phyloP scores from a whole-genome alignment of 2,113 vertebrate species.

The Phaethon lepturus region DNA sequence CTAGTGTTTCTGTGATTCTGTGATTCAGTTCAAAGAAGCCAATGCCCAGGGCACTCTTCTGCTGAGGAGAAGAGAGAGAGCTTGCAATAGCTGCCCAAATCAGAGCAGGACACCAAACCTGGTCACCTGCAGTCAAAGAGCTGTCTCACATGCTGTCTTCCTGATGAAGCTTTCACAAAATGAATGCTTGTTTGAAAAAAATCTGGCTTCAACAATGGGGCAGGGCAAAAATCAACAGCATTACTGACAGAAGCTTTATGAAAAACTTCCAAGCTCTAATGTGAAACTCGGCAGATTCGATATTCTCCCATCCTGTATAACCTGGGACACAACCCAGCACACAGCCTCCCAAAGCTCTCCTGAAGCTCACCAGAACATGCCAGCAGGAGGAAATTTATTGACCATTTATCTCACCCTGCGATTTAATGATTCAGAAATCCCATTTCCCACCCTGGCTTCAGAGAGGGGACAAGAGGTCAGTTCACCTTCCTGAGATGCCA shows the following conservation, averaged over 20 bases:
- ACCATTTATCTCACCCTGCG: background rate
- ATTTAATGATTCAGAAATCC: background rate
- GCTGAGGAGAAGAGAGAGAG: background rate
- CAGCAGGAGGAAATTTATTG: background rate
- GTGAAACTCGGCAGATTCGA: background rate
- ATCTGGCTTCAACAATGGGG: background rate
- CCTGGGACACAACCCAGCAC: no score
- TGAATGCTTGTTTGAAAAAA: background rate
- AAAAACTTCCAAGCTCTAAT: background rate
- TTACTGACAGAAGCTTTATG: background rate
- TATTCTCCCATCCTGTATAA: background rate
- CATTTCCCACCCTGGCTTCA: background rate
- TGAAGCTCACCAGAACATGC: background rate
- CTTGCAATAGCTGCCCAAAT: no score
- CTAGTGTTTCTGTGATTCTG: no score
- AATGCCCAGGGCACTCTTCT: background rate
- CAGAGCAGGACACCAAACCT: background rate
- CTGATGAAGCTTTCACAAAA: background rate
- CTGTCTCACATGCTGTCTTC: background rate
- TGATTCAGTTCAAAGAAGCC: no score
- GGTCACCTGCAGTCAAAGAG: no score
- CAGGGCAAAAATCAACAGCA: background rate
- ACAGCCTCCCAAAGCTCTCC: background rate
- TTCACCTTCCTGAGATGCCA: background rate
- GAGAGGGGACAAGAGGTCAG: background rate